phyloP scores from a whole-genome alignment of 37 sponge, comb jelly and placozoan genomes.

The Diacarnus erythraeanus region DNA sequence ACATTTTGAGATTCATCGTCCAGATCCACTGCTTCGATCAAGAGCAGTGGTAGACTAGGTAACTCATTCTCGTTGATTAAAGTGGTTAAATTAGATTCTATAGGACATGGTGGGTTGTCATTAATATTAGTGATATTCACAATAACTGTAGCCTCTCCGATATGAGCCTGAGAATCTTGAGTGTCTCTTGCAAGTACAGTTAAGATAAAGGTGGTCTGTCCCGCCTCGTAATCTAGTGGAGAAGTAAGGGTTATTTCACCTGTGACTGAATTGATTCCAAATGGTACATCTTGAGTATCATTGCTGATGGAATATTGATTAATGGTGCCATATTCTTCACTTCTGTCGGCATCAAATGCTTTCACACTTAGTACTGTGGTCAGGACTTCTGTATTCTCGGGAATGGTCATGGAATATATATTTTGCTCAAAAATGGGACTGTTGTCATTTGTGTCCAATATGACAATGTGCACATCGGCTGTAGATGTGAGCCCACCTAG shows the following conservation, averaged over 20 bases:
- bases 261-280: conserved; percentile 35
- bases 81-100: neutral
- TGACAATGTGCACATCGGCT: conserved; percentile 17
- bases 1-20: neutral
- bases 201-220: conserved; percentile 2
- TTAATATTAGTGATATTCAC: conserved; percentile 44
- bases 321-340: conserved; percentile 25
- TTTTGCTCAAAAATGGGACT: conserved; percentile 22
- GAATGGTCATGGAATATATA: conserved; percentile 7
- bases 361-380: conserved; percentile 12
- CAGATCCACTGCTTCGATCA: conserved; percentile 2
- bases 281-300: conserved; percentile 13
- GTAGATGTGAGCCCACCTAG: conserved; percentile 17
- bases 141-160: conserved; percentile 20
- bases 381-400: conserved; percentile 31
- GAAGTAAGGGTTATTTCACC: conserved; percentile 42
- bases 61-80: conserved; percentile 28
- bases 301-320: conserved; percentile 7
- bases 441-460: conserved; percentile 53
- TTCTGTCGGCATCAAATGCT: conserved; percentile 33
- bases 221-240: conserved; percentile 41
- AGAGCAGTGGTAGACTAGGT: conserved; percentile 16
- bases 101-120: conserved; percentile 48
- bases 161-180: conserved; percentile 25
- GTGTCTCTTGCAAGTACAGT: conserved; percentile 53